Evolutionary conservation across 2,797 vertebrate species (phyloP).

Genomic region (Lutjanus campechanus): DNA sequence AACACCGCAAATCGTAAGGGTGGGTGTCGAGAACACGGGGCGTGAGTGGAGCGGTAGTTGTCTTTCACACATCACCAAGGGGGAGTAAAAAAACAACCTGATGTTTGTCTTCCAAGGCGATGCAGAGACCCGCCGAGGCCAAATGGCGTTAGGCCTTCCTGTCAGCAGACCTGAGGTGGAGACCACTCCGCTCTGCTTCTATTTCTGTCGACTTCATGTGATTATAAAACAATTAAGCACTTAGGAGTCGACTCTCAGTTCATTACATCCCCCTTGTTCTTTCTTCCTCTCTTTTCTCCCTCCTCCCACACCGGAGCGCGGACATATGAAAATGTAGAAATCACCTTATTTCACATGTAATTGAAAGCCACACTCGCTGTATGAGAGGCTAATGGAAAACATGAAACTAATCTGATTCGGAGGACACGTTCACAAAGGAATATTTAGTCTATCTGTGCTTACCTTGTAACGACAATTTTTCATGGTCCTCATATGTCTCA

Average conservation of each 20-base stretch:
- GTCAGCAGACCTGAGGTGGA: slow-evolving; percentile 67
- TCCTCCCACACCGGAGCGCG: slow-evolving; percentile 53
- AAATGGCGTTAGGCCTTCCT: slow-evolving; percentile 49
- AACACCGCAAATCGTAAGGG: slow-evolving; percentile 39
- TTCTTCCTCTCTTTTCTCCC: slow-evolving; percentile 33
- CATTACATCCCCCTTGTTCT: slow-evolving; percentile 69
- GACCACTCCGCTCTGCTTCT: slow-evolving; percentile 64
- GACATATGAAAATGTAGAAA: slow-evolving; percentile 64
- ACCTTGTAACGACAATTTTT: slow-evolving; percentile 27
- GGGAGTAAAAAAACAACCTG: neutral
- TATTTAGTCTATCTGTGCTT: slow-evolving; percentile 53
- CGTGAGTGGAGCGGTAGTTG: neutral
- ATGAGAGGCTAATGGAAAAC: slow-evolving; percentile 58
- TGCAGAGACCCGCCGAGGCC: slow-evolving; percentile 14
- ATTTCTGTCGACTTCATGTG: slow-evolving; percentile 79
- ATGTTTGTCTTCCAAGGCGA: slow-evolving; percentile 3
- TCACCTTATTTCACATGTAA: slow-evolving; percentile 62
- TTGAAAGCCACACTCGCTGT: slow-evolving; percentile 59
- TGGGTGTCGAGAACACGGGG: slow-evolving; percentile 47
- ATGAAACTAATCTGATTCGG: slow-evolving; percentile 55
- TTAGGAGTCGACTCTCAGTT: slow-evolving; percentile 73
- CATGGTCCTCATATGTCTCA: slow-evolving; percentile 25
- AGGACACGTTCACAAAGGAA: slow-evolving; percentile 40
- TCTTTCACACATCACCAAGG: neutral
- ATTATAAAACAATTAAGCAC: slow-evolving; percentile 84